Evolutionary conservation across 1,140 invertebrate species (phyloP), one percentile per base, ranked within the genome.

Genomic region (Sipha flava): DNA sequence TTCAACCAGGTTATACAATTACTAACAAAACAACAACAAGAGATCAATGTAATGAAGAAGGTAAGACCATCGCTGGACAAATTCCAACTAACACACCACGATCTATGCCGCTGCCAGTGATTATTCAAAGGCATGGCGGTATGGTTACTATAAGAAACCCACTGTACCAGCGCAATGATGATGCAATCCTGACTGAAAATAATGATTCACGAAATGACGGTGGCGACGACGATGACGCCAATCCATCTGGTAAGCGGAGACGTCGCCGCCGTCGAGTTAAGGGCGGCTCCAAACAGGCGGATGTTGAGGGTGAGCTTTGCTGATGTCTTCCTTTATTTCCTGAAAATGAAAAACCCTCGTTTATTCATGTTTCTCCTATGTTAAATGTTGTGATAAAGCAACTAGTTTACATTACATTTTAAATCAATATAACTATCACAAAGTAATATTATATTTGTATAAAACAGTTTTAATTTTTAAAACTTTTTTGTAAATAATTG

Each of bases 131-230:
- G 59, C 90, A 91, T 81, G 91, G 91, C 82, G 90, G 90, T 14
- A 94, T 93, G 92, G 93, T 93, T 49, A 94, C 92, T 0, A 94
- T 94, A 45, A 86, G 92, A 18, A 93, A 92, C 86, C 92, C 92
- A 2, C 86, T 86, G 9, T 79, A 88, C n/a, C 87, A 87, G 31
- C 87, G 87, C 68, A 86, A 87, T 1, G 86, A 87, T 23, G 87
- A 86, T 54, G 85, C 86, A 0, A 54, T 77, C 16, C 31, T 77
- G 52, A 59, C 34, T 23, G 86, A 86, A 66, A 45, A 64, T 21
- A 79, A 80, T n/a, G 70, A 45, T 23, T 16, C 62, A n/a, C 21
- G 21, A 70, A 26, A 23, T 40, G 21, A 18, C 54, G 45, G 40
- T 49, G 73, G 82, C n/a, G 70, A 70, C 43, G 80, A 81, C 75